Conservation (phyloP, 2,888 invertebrate genomes). For the Hirtodrosophila trivittata region DNA sequence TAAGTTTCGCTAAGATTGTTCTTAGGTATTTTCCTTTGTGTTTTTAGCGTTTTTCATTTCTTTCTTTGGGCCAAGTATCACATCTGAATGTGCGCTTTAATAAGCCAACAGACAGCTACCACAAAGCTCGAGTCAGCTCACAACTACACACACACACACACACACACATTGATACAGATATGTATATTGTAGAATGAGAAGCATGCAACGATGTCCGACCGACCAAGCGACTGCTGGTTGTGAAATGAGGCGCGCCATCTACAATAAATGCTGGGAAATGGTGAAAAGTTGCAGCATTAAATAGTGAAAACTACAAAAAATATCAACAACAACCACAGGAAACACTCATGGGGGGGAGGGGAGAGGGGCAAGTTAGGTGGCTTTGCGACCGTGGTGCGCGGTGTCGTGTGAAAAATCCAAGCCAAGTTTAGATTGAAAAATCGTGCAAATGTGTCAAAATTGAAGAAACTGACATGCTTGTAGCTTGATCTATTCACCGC, state of each 20-base stretch:
- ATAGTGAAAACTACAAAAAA: conserved; percentile 57
- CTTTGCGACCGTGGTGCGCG: conserved; percentile 1
- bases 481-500: conserved; percentile 15
- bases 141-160: conserved; percentile 23
- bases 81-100: conserved; percentile 66
- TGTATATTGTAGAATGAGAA: conserved; percentile 59
- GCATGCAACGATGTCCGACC: conserved; percentile 42
- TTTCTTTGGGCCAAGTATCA: conserved; percentile 29
- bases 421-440: conserved; percentile 50
- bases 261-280: conserved; percentile 63
- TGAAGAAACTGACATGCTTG: conserved; percentile 42
- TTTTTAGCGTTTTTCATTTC: conserved; percentile 16
- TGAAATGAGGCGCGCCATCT: conserved; percentile 56
- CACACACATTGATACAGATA: conserved; percentile 22
- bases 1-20: background rate
- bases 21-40: conserved; percentile 2
- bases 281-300: conserved; percentile 68
- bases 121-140: conserved; percentile 44
- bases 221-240: conserved; percentile 21
- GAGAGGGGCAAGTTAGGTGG: too few relatives aligned
- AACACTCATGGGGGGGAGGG: too few relatives aligned
- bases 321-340: conserved; percentile 22
- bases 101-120: conserved; percentile 53
- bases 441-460: conserved; percentile 78
- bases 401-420: conserved; percentile 55